A percentile compares a stretch with the other conserved stretches of the same genome.
phyloP scores from a whole-genome alignment of 1,140 invertebrate species.

The Spodoptera frugiperda region DNA sequence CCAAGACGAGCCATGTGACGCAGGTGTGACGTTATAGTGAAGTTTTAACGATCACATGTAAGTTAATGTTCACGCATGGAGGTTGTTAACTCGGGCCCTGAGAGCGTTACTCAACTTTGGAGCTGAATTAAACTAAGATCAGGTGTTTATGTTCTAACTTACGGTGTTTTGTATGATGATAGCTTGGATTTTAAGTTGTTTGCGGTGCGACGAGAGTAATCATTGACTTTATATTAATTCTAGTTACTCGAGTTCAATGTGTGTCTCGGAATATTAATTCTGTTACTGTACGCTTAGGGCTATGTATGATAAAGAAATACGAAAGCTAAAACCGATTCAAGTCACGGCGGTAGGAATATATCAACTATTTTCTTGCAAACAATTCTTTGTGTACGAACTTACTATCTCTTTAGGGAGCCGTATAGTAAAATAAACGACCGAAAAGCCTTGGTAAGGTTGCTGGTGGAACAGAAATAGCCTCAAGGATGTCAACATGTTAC shows the following conservation, averaged over 20 bases:
- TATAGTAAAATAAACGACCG: slow-evolving; percentile 33
- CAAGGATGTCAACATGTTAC: slow-evolving; percentile 30
- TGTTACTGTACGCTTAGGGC: not conserved
- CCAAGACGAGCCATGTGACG: not conserved
- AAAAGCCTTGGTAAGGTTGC: slow-evolving; percentile 35
- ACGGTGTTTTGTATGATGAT: not conserved
- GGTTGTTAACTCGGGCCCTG: slow-evolving; percentile 15
- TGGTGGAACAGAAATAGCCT: slow-evolving; percentile 30
- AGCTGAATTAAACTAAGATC: slow-evolving; percentile 16
- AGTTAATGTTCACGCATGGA: slow-evolving; percentile 38
- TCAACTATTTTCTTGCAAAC: slow-evolving; percentile 14
- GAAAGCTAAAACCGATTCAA: slow-evolving; percentile 1
- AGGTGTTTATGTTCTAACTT: slow-evolving; percentile 28
- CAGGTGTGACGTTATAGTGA: slow-evolving; percentile 26
- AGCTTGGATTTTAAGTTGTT: not conserved
- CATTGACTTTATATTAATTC: no score
- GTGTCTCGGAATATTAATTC: slow-evolving; percentile 17
- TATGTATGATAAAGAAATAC: slow-evolving; percentile 14
- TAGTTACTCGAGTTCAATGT: not conserved
- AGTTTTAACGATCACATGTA: slow-evolving; percentile 42
- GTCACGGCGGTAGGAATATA: not conserved
- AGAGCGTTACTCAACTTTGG: slow-evolving; percentile 19
- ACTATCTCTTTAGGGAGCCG: slow-evolving; percentile 21
- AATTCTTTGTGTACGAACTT: slow-evolving; percentile 14
- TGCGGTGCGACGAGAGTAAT: not conserved